Percentiles rank a stretch among this genome's conserved stretches.
Conservation (phyloP, 2,797 vertebrate species). For the Harpagifer antarcticus region DNA sequence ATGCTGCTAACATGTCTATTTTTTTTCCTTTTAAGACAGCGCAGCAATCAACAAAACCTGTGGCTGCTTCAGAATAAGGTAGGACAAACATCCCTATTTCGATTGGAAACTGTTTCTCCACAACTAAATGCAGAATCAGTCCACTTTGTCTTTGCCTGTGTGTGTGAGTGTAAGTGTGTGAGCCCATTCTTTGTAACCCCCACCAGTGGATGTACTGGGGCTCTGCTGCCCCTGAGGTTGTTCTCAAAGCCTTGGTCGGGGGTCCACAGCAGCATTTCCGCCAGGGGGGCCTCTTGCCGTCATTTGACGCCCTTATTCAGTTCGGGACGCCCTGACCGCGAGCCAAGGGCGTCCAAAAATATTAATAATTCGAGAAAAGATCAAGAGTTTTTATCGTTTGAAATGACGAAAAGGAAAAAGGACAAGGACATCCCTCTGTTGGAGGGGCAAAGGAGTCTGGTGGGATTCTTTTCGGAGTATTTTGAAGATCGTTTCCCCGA, state of each 20-base stretch:
- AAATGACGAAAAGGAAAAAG: no score
- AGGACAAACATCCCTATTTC: constrained; percentile 36
- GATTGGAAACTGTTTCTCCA: neutral
- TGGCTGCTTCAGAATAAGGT: constrained; percentile 55
- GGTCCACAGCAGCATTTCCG: neutral
- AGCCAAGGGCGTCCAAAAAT: no score
- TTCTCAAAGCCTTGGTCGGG: constrained; percentile 33
- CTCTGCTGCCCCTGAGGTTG: constrained; percentile 30
- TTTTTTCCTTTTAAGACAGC: constrained; percentile 29
- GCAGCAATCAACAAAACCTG: constrained; percentile 5
- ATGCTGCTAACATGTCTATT: constrained; percentile 1
- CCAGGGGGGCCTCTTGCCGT: no score
- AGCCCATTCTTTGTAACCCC: constrained; percentile 17
- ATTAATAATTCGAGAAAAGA: no score
- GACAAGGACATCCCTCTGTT: no score
- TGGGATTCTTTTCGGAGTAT: no score
- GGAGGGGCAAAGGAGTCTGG: no score
- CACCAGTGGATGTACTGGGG: constrained; percentile 8
- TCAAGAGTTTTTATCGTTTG: no score
- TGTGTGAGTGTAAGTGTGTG: neutral
- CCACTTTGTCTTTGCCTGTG: constrained; percentile 2
- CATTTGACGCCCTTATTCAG: no score
- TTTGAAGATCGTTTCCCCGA: no score
- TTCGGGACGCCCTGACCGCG: no score
- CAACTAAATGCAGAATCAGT: constrained; percentile 26